Base-by-base conservation (phyloP, 2,888 invertebrate genomes). In the Sabatieria punctata region DNA sequence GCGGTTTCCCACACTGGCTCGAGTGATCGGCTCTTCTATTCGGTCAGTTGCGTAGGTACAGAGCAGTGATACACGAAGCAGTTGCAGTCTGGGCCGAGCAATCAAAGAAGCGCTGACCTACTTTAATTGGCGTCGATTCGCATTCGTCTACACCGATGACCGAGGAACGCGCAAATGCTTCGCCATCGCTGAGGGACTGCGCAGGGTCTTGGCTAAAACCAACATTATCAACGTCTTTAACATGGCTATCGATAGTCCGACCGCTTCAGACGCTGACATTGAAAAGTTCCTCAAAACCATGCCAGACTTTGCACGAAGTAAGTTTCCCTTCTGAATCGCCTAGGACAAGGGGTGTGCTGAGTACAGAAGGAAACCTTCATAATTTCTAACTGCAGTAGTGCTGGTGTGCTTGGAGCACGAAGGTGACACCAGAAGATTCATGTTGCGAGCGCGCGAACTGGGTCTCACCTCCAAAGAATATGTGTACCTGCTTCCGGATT, bases 401-500 rank as follows among this genome's bases (percentile, higher is more conserved):
- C 3, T 47, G n/a, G 43, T 47, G 19, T 47, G 47, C 24, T 4
- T 47, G 23, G 47, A 47, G 27, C 43, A 43, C 39, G 47, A 47
- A 36, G 23, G 15, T 4, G 47, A 47, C 23, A 30, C 36, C 15
- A 26, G 47, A 11, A 21, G 33, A 13, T 43, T 47, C 35, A 47
- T 47, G 47, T 3, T 47, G 23, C 37, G 43, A 3, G 47, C 42
- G 11, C 41, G 23, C 23, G 19, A 45, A 37, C 23, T 39, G 11
- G 40, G 39, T 11, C 19, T 46, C 33, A 27, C 41, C 25, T 13
- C n/a, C 3, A 4, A 18, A 13, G 46, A 47, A 2, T 47, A 43
- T 24, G 47, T 47, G 2, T 47, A 36, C 21, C 38, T 47, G 8
- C 25, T 47, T 30, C 47, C 47, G n/a, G 43, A 43, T 26, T 47